Evolutionary conservation across 2,797 vertebrate genomes (phyloP), one percentile per base, ranked within the genome.

Genomic region (Cryptoblepharus egeriae): DNA sequence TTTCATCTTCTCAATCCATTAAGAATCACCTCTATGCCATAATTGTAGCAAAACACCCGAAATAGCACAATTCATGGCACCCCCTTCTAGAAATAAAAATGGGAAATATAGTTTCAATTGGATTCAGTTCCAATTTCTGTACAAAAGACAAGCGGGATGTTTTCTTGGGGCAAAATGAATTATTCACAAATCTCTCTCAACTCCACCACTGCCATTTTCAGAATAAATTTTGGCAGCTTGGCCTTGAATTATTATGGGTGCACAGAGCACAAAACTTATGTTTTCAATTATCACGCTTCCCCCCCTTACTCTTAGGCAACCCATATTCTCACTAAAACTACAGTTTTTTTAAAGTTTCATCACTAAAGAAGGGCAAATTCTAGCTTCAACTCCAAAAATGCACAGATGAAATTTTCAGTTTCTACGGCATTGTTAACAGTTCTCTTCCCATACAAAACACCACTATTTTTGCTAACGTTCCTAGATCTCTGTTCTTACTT

Each of bases 81-180:
- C 22, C 18, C 57, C 32, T 22, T 3, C 30, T 4, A 26, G 58
- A 84, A 77, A 72, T 49, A 49, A 49, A 24, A 24, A 28, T 13
- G 88, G 75, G 88, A 93, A 65, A 45, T 70, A 6, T 63, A 64
- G 91, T 92, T 92, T 86, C 90, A 89, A 93, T 86, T 70, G 84
- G 75, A 45, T 52, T 80, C 22, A 64, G 42, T 88, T 87, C 93
- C 92, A 80, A 82, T 86, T 91, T 91, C 87, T 91, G 74, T 87
- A 89, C 83, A 84, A 84, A 91, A 88, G 86, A 92, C 82, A 92
- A 90, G 85, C 88, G 30, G 73, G 84, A 75, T 84, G 81, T 88
- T 95, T 93, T 92, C 88, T 82, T 74, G 35, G 85, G 89, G 81
- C 87, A 90, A 86, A 89, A 93, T 93, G 92, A 94, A 92, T 93